Evolutionary conservation across 2,888 invertebrate species (phyloP).

Genomic region (Hirtodrosophila alboralis): DNA sequence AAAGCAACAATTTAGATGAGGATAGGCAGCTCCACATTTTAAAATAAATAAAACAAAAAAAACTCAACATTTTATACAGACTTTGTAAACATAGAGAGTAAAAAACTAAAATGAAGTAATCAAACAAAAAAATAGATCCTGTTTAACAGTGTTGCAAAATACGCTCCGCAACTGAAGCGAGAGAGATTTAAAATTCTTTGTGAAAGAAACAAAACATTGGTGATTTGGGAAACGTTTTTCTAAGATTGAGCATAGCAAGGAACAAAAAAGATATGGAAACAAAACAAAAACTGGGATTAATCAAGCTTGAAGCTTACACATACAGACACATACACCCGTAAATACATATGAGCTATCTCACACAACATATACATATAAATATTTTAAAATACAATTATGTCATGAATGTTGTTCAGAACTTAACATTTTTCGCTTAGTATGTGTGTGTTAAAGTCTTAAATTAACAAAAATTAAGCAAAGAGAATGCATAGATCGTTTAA

Average conservation of each 20-base stretch:
- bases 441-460: constrained; percentile 57
- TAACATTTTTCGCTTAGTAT: constrained; percentile 47
- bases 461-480: constrained; percentile 26
- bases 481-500: constrained; percentile 29
- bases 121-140: constrained; percentile 11
- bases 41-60: constrained; percentile 9
- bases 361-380: constrained; percentile 30
- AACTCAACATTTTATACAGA: constrained; percentile 32
- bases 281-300: constrained; percentile 70
- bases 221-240: constrained; percentile 61
- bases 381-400: constrained; percentile 25
- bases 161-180: constrained; percentile 19
- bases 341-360: constrained; percentile 38
- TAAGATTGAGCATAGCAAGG: constrained; percentile 49
- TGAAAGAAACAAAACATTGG: constrained; percentile 60
- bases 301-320: constrained; percentile 71
- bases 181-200: constrained; percentile 63
- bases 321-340: constrained; percentile 32
- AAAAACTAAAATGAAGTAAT: constrained; percentile 1
- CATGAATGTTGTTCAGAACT: constrained; percentile 50
- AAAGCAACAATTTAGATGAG: constrained; percentile 40
- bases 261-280: constrained; percentile 33
- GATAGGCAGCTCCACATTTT: constrained; percentile 26
- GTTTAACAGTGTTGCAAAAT: constrained; percentile 45
- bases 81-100: constrained; percentile 12